Evolutionary conservation across 2,797 vertebrate species (phyloP).

Genomic region (Epinephelus awoara): DNA sequence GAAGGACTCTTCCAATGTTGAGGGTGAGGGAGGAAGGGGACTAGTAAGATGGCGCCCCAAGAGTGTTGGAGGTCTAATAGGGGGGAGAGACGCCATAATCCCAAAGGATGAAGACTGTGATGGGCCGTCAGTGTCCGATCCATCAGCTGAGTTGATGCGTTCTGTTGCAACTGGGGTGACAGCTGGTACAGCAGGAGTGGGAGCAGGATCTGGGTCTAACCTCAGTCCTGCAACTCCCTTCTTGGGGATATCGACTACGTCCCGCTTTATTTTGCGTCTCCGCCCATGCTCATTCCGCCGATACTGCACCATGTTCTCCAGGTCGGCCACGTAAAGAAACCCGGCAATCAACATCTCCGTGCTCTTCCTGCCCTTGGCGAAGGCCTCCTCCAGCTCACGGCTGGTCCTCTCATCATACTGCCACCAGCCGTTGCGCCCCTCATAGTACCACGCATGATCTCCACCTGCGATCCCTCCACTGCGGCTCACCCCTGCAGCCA

Average conservation of each 20-base stretch:
- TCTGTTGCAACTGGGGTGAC: constrained; percentile 48
- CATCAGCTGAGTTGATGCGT: constrained; percentile 91
- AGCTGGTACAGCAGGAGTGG: constrained; percentile 23
- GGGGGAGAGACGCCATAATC: constrained; percentile 78
- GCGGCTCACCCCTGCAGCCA: constrained; percentile 89
- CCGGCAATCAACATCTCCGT: constrained; percentile 98
- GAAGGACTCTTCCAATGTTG: constrained; percentile 89
- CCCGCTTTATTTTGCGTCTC: constrained; percentile 95
- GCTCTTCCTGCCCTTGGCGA: constrained; percentile 93
- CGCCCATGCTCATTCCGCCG: constrained; percentile 95
- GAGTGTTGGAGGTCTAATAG: constrained; percentile 86
- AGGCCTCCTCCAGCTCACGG: constrained; percentile 95
- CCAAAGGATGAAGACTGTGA: constrained; percentile 77
- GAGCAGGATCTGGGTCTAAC: constrained; percentile 81
- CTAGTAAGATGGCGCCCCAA: constrained; percentile 87
- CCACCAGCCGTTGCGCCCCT: constrained; percentile 99
- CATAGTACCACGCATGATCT: constrained; percentile 96
- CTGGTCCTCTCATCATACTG: constrained; percentile 97
- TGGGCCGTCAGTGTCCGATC: constrained; percentile 85
- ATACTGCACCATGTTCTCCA: constrained; percentile 99
- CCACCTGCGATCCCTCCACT: constrained; percentile 71
- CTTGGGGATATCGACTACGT: constrained; percentile 95
- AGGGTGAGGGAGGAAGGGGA: constrained; percentile 83
- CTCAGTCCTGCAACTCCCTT: constrained; percentile 97
- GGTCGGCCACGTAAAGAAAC: constrained; percentile 95